Percentiles rank a stretch among this genome's conserved stretches.
phyloP scores from a whole-genome alignment of 2,113 vertebrate genomes.

The Mionectes macconnelli region DNA sequence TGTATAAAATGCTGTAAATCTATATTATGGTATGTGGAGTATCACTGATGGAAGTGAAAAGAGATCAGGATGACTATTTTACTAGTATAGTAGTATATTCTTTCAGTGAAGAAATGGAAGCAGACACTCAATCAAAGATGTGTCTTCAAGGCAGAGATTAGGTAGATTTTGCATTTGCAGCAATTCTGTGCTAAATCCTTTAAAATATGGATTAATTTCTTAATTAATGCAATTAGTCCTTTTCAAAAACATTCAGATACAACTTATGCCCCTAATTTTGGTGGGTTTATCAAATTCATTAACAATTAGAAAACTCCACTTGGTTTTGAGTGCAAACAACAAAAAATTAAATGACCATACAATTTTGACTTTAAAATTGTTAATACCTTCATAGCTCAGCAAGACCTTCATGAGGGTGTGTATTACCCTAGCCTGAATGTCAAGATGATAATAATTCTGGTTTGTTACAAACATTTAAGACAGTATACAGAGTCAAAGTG shows the following conservation, averaged over 20 bases:
- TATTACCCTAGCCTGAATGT: not conserved
- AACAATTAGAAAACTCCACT: not conserved
- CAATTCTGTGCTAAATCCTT: not conserved
- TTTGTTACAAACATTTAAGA: not conserved
- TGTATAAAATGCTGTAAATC: not conserved
- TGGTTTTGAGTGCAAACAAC: not conserved
- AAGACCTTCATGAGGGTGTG: not conserved
- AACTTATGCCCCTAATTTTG: not conserved
- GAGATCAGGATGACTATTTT: not conserved
- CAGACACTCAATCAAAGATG: not conserved
- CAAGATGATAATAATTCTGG: not conserved
- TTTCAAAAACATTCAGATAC: not conserved
- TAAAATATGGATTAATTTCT: not conserved
- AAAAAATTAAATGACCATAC: not conserved
- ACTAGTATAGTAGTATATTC: not conserved
- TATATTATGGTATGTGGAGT: not conserved
- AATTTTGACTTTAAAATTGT: not conserved
- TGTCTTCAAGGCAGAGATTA: not conserved
- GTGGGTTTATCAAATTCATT: not conserved
- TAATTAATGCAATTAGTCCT: not conserved
- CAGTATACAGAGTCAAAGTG: not conserved
- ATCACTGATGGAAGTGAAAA: not conserved
- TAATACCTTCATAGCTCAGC: not conserved
- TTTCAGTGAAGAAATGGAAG: not conserved
- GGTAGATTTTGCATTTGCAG: not conserved